A percentile compares a stretch with the other conserved stretches of the same genome.
phyloP scores from a whole-genome alignment of 2,113 vertebrate species.

The Pimephales promelas region DNA sequence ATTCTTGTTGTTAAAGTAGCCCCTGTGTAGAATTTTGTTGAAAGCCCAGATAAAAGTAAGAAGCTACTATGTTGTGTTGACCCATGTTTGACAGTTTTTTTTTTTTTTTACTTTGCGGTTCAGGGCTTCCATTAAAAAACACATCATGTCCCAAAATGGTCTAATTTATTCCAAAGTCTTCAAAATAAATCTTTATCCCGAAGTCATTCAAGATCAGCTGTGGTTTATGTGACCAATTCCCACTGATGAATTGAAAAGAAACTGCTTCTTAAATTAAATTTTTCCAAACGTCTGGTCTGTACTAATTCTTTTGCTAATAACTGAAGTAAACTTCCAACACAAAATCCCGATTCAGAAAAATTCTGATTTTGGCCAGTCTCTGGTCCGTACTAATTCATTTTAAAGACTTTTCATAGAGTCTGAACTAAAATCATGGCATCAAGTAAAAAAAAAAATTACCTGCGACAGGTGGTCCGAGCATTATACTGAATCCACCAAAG shows the following conservation, averaged over 20 bases:
- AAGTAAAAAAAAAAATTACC: constrained; percentile 69
- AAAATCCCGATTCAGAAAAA: not conserved
- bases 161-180: not conserved
- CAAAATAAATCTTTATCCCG: not conserved
- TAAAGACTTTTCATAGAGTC: not conserved
- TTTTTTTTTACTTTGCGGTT: too few species aligned
- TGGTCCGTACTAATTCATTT: not conserved
- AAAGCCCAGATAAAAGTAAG: too few species aligned
- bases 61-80: too few species aligned
- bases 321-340: not conserved
- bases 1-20: too few species aligned
- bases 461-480: constrained; percentile 85
- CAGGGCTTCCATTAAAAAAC: too few species aligned
- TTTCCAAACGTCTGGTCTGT: not conserved
- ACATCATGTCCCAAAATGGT: not conserved
- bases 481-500: constrained; percentile 86
- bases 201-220: not conserved
- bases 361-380: not conserved
- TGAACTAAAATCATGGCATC: not conserved
- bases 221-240: not conserved
- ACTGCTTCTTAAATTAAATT: not conserved
- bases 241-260: not conserved
- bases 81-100: too few species aligned
- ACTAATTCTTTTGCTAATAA: not conserved
- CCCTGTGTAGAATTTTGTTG: too few species aligned